Base-by-base conservation (phyloP, 2,113 vertebrate species). In the Megaceryle torquata region DNA sequence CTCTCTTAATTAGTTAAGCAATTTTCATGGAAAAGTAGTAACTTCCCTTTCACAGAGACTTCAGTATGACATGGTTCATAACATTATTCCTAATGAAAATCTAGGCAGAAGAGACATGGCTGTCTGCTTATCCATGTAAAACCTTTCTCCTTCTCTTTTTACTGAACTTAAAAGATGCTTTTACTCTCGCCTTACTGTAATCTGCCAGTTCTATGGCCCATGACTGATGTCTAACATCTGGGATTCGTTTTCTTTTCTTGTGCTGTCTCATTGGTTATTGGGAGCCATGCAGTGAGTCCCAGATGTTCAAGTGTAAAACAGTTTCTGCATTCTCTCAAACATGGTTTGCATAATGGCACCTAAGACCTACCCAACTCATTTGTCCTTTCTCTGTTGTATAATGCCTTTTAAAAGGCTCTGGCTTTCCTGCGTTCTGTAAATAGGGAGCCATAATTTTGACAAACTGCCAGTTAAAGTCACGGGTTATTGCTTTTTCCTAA, bases 261-360 rank as follows among this genome's bases (percentile, higher is more conserved):
- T 54, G 77, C 82, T 82, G 51, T 86, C 72, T 93, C 72, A 26
- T 43, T 86, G 95, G 48, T 81, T 95, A 81, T 37, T 89, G 81
- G 85, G 79, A 96, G 72, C 74, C 74, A 24, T 57, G 87, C 76
- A 21, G 29, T 0, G 31, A 88, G 59, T 53, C 80, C 88, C 88
- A 96, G 92, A 87, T 93, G 94, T 93, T 95, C 91, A 26, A 29
- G n/a, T 69, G 64, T 88, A 43, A 86, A 57, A 84, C 57, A 89
- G 46, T 48, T 75, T 56, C 82, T 70, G 28, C 21, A 7, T 88
- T 94, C 84, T 64, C 86, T 91, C 89, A 46, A 39, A 78, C 41
- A 3, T 13, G 59, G 33, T 67, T 93, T 92, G 35, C 44, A 64
- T 54, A 88, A 85, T n/a, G 35, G 51, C 67, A 35, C 65, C 84